Evolutionary conservation across 2,797 vertebrate species (phyloP), one percentile per base, ranked within the genome.

Genomic region (Megalops cyprinoides): DNA sequence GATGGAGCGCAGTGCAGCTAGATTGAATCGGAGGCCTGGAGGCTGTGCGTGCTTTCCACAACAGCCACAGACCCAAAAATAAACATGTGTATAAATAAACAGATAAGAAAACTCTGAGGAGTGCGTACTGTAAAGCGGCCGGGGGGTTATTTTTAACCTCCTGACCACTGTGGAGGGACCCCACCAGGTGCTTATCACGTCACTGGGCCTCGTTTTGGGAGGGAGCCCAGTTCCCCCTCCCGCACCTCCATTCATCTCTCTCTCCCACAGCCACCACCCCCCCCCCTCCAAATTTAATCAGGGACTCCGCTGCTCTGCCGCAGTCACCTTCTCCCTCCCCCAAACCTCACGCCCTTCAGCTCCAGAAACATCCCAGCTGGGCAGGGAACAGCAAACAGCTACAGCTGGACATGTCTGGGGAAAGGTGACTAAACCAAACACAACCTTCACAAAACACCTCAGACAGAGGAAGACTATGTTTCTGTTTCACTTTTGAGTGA

Each of bases 41-140:
- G 37, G 15, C 7, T 76, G 69, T 71, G 37, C 75, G 53, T 79
- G 65, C 23, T 49, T 85, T 79, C 81, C 56, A 85, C 78, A 51
- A 77, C 78, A 79, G 75, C 77, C 56, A 25, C 37, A 65, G 60
- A 79, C 85, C 85, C 90, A 88, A 87, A 91, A 90, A 92, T 89
- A 91, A 82, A 87, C 55, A 34, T 58, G 84, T 79, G 79, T 77
- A 84, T 76, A 87, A 87, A 87, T 84, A 65, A 85, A 87, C 60
- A 82, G 77, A 44, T n/a, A 75, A 60, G 81, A n/a, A n/a, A n/a
- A n/a, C n/a, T n/a, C n/a, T 85, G 82, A 49, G 18, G 9, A 2
- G 28, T 23, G 65, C n/a, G 74, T 74, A 51, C 78, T 82, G 77
- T 31, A 23, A 39, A 15, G 60, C 18, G 39, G 44, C 39, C 46